These are phyloP conservation scores for Poliocrania exsul DNA, from an alignment of 2,797 vertebrate genomes.

Conservation along the genomic window DNA sequence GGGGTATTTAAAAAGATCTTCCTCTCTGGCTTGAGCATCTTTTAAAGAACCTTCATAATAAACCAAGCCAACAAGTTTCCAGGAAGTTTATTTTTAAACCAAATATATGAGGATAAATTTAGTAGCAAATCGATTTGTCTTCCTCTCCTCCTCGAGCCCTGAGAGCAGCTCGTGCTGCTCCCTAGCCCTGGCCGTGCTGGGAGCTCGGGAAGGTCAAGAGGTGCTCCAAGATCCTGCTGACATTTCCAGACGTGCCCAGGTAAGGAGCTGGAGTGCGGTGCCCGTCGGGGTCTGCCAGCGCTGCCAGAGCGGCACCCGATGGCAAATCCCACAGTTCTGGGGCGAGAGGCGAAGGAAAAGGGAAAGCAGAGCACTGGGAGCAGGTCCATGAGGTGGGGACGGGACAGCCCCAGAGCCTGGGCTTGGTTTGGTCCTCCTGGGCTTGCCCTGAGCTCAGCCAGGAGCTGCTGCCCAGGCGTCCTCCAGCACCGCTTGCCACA, in stretches of 20 bases:
- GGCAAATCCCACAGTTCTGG: fast-evolving
- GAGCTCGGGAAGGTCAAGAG: background rate
- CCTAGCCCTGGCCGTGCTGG: background rate
- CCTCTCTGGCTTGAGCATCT: background rate
- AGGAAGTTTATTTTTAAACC: constrained; percentile 7
- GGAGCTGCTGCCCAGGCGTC: background rate
- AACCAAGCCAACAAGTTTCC: background rate
- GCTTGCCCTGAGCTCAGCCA: background rate
- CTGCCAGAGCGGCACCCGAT: background rate
- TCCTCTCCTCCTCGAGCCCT: background rate
- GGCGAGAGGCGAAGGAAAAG: background rate
- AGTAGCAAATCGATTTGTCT: background rate
- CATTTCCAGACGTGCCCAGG: background rate
- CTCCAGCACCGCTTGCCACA: fast-evolving
- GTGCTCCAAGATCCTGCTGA: background rate
- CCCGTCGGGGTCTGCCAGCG: fast-evolving
- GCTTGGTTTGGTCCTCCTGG: background rate
- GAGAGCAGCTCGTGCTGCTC: background rate
- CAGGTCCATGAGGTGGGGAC: background rate
- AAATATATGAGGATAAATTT: background rate
- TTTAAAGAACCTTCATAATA: background rate
- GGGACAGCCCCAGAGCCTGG: fast-evolving
- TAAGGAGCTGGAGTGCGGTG: background rate
- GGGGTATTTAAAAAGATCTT: background rate
- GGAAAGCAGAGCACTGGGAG: fast-evolving